phyloP scores from a whole-genome alignment of 1,140 invertebrate genomes.

The Lamellibrachia luymesi region DNA sequence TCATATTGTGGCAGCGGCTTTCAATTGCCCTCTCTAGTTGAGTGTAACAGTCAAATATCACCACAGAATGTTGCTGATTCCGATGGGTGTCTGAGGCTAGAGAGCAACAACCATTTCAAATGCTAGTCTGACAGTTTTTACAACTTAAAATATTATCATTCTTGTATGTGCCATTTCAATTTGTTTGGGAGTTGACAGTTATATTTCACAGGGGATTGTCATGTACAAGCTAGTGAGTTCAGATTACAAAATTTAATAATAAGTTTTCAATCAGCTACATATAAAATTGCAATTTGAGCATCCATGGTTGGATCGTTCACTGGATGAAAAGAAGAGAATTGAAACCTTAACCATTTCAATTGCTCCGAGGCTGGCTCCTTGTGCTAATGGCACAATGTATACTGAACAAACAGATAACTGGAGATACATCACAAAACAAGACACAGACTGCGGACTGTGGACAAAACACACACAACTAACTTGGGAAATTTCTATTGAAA shows the following conservation, averaged over 20 bases:
- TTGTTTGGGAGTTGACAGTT: neutral
- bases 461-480: too few relatives aligned
- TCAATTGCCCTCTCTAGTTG: neutral
- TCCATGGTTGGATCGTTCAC: too few relatives aligned
- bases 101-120: neutral
- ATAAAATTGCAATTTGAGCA: too few relatives aligned
- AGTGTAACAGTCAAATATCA: conserved; percentile 1
- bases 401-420: too few relatives aligned
- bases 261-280: too few relatives aligned
- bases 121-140: neutral
- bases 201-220: neutral
- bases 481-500: neutral
- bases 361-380: too few relatives aligned
- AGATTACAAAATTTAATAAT: neutral
- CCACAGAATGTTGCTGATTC: neutral
- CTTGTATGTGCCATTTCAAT: neutral
- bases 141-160: neutral
- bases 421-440: too few relatives aligned
- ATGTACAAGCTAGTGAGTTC: neutral
- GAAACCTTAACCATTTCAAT: too few relatives aligned
- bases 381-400: too few relatives aligned
- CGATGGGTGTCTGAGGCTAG: neutral
- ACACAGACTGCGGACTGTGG: too few relatives aligned
- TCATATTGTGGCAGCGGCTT: neutral
- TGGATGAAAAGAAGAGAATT: too few relatives aligned